Evolutionary conservation across 2,888 invertebrate genomes (phyloP), one percentile per base, ranked within the genome.

Genomic region (Coleophora deauratella): DNA sequence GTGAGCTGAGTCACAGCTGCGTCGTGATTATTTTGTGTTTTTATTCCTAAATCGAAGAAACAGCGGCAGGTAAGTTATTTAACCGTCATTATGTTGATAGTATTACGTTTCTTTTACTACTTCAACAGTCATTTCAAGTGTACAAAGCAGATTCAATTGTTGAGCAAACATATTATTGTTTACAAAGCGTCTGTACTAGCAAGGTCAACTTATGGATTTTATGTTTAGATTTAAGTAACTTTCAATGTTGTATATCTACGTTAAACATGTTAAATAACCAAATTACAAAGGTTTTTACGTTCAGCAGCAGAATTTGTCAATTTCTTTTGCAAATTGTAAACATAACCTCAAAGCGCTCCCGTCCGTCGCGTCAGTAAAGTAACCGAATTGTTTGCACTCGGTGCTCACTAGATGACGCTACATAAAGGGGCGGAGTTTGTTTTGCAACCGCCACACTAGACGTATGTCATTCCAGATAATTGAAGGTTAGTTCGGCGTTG

Each of bases 1-100:
- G 68, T 70, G 77, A 75, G 57, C 71, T 76, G 84, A 79, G 82
- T 75, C 69, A 81, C 77, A 80, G 63, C 46, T 51, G 43, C 44
- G 43, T 50, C 46, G 42, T 47, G 55, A 40, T 38, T 43, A 45
- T 40, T 47, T 43, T 51, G 52, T 52, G 53, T 55, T 55, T 52
- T 46, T 54, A 59, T 58, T 60, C 54, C 53, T 48, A 31, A 41
- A 36, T 42, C 40, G 38, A 33, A 15, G 40, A 51, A 44, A 47
- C 50, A 51, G 49, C 27, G 12, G 47, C 45, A 48, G 72, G 80
- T 81, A 54, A 80, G 82, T 75, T 13, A 43, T 46, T 59, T 47
- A 48, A 32, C 38, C 32, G 7, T 47, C 28, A 21, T 43, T 50
- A 44, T 44, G 48, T 41, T 41, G 43, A 14, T 34, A 28, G 37